Evolutionary conservation across 2,797 vertebrate genomes (phyloP), one percentile per base, ranked within the genome.

Genomic region (Erpetoichthys calabaricus): DNA sequence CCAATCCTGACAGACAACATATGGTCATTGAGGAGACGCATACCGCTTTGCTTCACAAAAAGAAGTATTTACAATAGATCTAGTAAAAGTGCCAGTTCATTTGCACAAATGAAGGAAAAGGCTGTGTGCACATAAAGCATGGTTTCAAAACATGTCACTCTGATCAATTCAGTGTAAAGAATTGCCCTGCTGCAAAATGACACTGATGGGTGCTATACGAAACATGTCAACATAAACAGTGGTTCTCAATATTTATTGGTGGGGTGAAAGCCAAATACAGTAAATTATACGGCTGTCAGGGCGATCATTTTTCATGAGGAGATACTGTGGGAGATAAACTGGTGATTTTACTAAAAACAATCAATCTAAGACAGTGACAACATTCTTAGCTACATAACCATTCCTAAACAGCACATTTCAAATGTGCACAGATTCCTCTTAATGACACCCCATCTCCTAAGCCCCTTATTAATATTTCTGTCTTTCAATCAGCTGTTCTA

Each of bases 271-370:
- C 73, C 73, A 86, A 85, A 79, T 64, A 64, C 62, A 74, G 77
- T 82, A 81, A 82, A 82, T 85, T 83, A 80, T 70, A 60, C 63
- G 63, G 67, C 75, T 78, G 77, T 75, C 81, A 75, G 68, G 61
- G 69, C 75, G 67, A 76, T 82, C 70, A 77, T 84, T 76, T 57
- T 67, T 78, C 76, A 76, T 67, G 67, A 67, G 75, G 73, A 78
- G 70, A 82, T 74, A 73, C 65, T 59, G 41, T 67, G 60, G 62
- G 69, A 67, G 75, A 82, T 74, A 77, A 79, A 82, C 75, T 73
- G 72, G 75, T 78, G 76, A 80, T 78, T 79, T 71, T 67, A 70
- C 73, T 63, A 63, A 70, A 25, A 70, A 66, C 65, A 67, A 64
- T 79, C 73, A 67, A 69, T 81, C 77, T 76, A 68, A 66, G 71